Evolutionary conservation across 1,140 invertebrate species (phyloP).

Genomic region (Zaprionus tsacasi): DNA sequence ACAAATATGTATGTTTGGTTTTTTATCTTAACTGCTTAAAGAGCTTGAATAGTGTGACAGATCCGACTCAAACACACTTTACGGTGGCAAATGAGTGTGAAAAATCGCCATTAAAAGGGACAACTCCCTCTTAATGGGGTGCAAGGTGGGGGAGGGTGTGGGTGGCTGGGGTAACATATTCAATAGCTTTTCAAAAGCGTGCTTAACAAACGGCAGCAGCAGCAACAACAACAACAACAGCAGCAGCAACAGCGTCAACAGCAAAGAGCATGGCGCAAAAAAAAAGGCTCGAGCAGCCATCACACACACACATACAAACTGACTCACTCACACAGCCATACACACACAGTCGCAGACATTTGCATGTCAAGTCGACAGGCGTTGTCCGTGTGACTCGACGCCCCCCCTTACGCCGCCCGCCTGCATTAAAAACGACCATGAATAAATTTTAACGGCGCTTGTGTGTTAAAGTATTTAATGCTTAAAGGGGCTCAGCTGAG

Average conservation of each 20-base stretch:
- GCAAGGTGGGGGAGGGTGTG: no score
- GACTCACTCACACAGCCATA: slow-evolving; percentile 28
- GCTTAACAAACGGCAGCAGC: slow-evolving; percentile 64
- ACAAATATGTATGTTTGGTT: no score
- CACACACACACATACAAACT: slow-evolving; percentile 45
- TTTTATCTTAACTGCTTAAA: neutral
- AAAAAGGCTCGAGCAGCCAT: slow-evolving; percentile 56
- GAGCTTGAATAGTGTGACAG: neutral
- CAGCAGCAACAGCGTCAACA: slow-evolving; percentile 53
- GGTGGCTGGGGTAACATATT: slow-evolving; percentile 63
- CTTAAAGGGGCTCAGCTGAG: slow-evolving; percentile 75
- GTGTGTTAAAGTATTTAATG: slow-evolving; percentile 82
- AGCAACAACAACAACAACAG: slow-evolving; percentile 41
- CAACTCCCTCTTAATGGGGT: slow-evolving; percentile 15
- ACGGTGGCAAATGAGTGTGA: slow-evolving; percentile 65
- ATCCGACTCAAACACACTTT: slow-evolving; percentile 11
- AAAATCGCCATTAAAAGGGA: slow-evolving; percentile 69
- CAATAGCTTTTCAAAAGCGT: slow-evolving; percentile 79
- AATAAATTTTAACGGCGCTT: slow-evolving; percentile 81
- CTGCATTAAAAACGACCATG: slow-evolving; percentile 77
- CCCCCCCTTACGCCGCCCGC: slow-evolving; percentile 28
- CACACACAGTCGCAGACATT: slow-evolving; percentile 60
- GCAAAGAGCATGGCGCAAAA: slow-evolving; percentile 46
- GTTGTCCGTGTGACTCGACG: slow-evolving; percentile 16
- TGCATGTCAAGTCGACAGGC: slow-evolving; percentile 72